Conservation (phyloP, 2,797 vertebrate genomes). For the Jordanella pulchra region DNA sequence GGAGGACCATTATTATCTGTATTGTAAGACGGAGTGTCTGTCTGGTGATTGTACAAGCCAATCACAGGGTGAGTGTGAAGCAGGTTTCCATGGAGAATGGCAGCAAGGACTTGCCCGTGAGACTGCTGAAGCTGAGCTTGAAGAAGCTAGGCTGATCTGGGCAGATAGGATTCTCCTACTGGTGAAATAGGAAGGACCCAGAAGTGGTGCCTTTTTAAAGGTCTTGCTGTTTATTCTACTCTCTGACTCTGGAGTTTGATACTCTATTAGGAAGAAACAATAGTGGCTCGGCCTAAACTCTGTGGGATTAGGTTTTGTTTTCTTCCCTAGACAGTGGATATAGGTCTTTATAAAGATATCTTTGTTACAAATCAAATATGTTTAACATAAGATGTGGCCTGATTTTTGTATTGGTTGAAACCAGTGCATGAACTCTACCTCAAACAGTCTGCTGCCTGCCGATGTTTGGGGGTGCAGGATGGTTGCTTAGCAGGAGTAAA, state of each 20-base stretch:
- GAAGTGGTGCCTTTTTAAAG: slow-evolving; percentile 52
- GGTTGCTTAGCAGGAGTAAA: slow-evolving; percentile 36
- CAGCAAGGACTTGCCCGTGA: slow-evolving; percentile 31
- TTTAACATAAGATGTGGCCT: slow-evolving; percentile 15
- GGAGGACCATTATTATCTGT: slow-evolving; percentile 67
- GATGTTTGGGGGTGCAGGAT: slow-evolving; percentile 51
- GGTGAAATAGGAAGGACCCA: slow-evolving; percentile 50
- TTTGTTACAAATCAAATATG: slow-evolving; percentile 20
- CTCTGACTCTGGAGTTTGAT: slow-evolving; percentile 43
- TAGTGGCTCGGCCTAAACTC: slow-evolving; percentile 30
- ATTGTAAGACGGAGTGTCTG: slow-evolving; percentile 72
- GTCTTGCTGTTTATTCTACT: slow-evolving; percentile 52
- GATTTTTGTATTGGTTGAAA: slow-evolving; percentile 28
- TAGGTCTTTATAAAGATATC: slow-evolving; percentile 32
- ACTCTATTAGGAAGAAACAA: slow-evolving; percentile 45
- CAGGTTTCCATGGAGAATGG: slow-evolving; percentile 77
- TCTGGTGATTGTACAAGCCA: slow-evolving; percentile 68
- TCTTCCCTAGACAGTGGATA: slow-evolving; percentile 26
- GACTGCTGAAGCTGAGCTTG: slow-evolving; percentile 54
- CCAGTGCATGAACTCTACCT: slow-evolving; percentile 42
- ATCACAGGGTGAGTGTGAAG: slow-evolving; percentile 59
- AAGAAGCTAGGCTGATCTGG: slow-evolving; percentile 54
- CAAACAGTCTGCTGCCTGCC: slow-evolving; percentile 29
- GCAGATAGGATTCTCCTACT: slow-evolving; percentile 62
- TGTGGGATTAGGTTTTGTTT: slow-evolving; percentile 57